These are phyloP conservation scores for Cheirogaleus medius DNA, from an alignment of 2,113 vertebrate species.

Conservation along the genomic window DNA sequence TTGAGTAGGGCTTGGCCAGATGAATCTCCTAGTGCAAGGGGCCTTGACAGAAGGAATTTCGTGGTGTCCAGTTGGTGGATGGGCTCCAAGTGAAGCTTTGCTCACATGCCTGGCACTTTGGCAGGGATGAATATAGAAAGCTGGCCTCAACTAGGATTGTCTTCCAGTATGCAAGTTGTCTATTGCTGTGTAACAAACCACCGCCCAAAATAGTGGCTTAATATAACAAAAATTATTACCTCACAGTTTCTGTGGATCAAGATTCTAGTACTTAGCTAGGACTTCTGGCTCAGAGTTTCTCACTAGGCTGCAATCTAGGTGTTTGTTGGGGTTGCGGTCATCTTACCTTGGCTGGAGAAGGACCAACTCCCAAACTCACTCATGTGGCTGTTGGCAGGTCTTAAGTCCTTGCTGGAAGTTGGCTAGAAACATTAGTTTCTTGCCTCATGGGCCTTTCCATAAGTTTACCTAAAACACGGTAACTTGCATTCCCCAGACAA, in stretches of 20 bases:
- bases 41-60: background rate
- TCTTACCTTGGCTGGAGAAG: background rate
- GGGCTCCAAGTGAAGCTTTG: background rate
- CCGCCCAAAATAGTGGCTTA: background rate
- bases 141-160: background rate
- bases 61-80: background rate
- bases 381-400: background rate
- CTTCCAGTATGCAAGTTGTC: background rate
- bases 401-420: background rate
- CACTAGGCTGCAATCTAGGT: background rate
- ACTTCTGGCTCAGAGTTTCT: background rate
- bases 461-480: background rate
- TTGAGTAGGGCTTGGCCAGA: background rate
- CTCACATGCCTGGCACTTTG: background rate
- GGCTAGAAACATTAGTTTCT: background rate
- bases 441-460: fast-evolving
- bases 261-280: background rate
- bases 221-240: background rate
- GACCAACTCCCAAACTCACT: background rate
- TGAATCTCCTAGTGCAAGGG: background rate
- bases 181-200: background rate
- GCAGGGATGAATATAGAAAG: background rate
- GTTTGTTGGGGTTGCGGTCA: background rate
- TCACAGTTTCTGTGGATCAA: background rate
- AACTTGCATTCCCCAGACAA: background rate